Base-by-base conservation (phyloP, 2,888 invertebrate genomes). In the Pyrrhosoma nymphula region DNA sequence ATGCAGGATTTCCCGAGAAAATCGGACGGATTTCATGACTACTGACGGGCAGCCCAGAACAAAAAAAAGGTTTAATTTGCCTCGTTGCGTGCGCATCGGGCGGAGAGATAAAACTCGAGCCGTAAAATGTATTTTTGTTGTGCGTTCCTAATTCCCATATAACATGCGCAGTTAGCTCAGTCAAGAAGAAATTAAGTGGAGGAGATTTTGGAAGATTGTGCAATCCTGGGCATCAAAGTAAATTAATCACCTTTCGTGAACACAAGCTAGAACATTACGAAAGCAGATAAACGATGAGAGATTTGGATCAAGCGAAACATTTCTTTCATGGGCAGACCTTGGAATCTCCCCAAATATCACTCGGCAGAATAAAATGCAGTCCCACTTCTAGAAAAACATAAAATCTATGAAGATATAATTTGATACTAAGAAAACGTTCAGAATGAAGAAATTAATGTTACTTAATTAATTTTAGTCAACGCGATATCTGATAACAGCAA, bases 71-170 rank as follows among this genome's bases (percentile, higher is more conserved):
- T 75, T 75, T 30, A 82, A 35, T 82, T 82, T 35, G 82, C 82
- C 82, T 82, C 82, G 82, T 82, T 82, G 82, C 82, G 82, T 82
- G 82, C 82, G 30, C 82, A 82, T 82, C 82, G 35, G 35, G 82
- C 82, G 82, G 82, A 82, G 35, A 82, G 82, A 82, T 82, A 82
- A 82, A 82, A 69, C 12, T 35, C 35, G 30, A 82, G 35, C 35
- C 82, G 82, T 82, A 35, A 82, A 82, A 69, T 69, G 69, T 69
- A 69, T 82, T 82, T 82, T 82, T 82, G 82, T 35, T 30, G 35
- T 35, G 82, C 30, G 35, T 82, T 82, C 82, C 35, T 82, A 82
- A 82, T 82, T 82, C 82, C 82, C 82, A 82, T 82, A 18, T 82
- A 82, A 82, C 82, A 35, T 82, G 82, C 30, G 35, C 35, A 82